phyloP scores from a whole-genome alignment of 2,888 invertebrate genomes.

The Notodonta ziczac region DNA sequence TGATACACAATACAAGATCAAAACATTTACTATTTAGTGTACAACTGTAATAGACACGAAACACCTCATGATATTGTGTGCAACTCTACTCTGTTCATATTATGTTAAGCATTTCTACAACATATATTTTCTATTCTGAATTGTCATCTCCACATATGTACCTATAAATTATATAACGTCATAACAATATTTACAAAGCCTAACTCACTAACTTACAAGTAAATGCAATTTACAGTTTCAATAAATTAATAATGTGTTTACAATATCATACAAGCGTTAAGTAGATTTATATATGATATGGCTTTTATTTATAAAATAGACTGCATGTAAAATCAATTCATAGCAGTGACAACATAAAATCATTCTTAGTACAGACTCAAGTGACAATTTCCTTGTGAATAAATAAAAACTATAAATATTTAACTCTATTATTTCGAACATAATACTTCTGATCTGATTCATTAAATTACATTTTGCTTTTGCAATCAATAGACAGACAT shows the following conservation, averaged over 20 bases:
- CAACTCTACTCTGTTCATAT: constrained; percentile 70
- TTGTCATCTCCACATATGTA: constrained; percentile 69
- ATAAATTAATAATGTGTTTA: constrained; percentile 82
- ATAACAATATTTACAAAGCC: constrained; percentile 85
- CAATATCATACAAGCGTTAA: constrained; percentile 81
- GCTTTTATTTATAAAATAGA: constrained; percentile 74
- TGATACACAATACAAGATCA: constrained; percentile 76
- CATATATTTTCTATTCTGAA: constrained; percentile 70
- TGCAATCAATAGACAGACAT: neutral
- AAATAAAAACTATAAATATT: neutral
- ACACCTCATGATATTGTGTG: constrained; percentile 65
- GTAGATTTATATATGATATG: constrained; percentile 79
- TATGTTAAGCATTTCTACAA: constrained; percentile 73
- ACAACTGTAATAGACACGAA: constrained; percentile 69
- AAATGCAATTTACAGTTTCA: constrained; percentile 82
- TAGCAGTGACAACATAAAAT: constrained; percentile 61
- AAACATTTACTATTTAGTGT: constrained; percentile 75
- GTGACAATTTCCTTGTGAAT: neutral
- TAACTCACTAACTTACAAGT: constrained; percentile 80
- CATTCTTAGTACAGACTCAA: neutral
- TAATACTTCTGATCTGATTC: too few relatives aligned
- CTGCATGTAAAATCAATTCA: constrained; percentile 65
- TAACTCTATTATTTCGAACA: too few relatives aligned
- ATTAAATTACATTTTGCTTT: neutral
- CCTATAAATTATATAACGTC: constrained; percentile 85